These are phyloP conservation scores for Megastigmus dorsalis DNA, from an alignment of 2,888 invertebrate genomes.

Conservation along the genomic window DNA sequence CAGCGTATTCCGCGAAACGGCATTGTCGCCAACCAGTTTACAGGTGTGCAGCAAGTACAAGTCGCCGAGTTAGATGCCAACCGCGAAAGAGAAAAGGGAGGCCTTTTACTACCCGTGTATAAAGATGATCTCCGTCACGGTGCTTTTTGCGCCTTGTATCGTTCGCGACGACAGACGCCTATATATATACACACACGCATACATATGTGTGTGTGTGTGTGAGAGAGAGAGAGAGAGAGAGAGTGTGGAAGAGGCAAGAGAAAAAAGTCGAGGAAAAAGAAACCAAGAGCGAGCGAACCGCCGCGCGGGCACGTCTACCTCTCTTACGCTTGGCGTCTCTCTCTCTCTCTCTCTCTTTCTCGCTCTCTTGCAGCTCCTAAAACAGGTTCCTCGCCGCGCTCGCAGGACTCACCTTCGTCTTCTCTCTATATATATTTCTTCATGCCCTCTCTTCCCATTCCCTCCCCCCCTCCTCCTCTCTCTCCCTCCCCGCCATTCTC, in stretches of 20 bases:
- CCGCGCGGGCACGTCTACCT: slow-evolving; percentile 60
- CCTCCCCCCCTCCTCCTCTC: background rate
- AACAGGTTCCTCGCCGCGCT: slow-evolving; percentile 49
- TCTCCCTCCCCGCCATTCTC: background rate
- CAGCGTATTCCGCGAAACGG: no score
- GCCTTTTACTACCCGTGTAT: background rate
- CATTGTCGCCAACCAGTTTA: no score
- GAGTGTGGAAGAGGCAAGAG: slow-evolving; percentile 5
- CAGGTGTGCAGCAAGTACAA: no score
- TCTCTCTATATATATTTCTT: no score
- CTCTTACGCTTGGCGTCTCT: slow-evolving; percentile 66
- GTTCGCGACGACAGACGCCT: slow-evolving; percentile 1
- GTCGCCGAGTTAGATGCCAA: no score
- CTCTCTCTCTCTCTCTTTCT: slow-evolving; percentile 66
- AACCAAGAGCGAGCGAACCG: background rate
- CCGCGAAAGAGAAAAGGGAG: no score
- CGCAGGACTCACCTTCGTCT: slow-evolving; percentile 5
- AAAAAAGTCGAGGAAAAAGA: slow-evolving; percentile 7
- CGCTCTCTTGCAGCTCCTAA: slow-evolving; percentile 47
- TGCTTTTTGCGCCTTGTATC: background rate
- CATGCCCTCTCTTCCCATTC: slow-evolving; percentile 3
- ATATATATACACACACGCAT: slow-evolving; percentile 48
- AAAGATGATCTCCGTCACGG: background rate
- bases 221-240: slow-evolving; percentile 30
- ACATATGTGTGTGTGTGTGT: slow-evolving; percentile 27